phyloP scores from a whole-genome alignment of 1,140 invertebrate species.

The Penaeus chinensis region DNA sequence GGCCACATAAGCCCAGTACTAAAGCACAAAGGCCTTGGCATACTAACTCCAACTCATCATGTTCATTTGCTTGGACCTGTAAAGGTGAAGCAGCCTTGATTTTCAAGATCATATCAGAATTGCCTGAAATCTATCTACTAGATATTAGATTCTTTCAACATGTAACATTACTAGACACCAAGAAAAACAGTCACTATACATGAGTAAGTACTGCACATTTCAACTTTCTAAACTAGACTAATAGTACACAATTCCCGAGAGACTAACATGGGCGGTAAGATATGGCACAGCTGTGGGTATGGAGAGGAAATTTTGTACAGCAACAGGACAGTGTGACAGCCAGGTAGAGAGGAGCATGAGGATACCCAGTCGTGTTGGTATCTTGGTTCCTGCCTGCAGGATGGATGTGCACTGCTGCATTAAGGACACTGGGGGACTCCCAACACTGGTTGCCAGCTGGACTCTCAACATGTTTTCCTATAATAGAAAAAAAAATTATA shows the following conservation, averaged over 20 bases:
- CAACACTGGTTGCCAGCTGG: constrained; percentile 86
- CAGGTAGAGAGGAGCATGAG: constrained; percentile 92
- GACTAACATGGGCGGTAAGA: constrained; percentile 79
- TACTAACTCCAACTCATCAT: constrained; percentile 84
- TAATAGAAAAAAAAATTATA: neutral
- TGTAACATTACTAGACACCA: no score
- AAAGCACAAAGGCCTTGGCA: constrained; percentile 94
- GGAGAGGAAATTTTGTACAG: constrained; percentile 85
- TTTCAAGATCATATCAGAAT: no score
- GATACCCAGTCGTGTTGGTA: constrained; percentile 91
- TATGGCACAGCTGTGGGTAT: constrained; percentile 89
- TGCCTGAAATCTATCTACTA: no score
- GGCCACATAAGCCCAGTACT: constrained; percentile 90
- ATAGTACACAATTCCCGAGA: no score
- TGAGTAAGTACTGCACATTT: no score
- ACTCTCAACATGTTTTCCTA: constrained; percentile 93
- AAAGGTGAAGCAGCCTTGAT: no score
- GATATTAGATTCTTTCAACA: no score
- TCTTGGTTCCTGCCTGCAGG: constrained; percentile 72
- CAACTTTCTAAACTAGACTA: no score
- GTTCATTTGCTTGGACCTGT: constrained; percentile 72
- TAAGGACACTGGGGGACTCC: constrained; percentile 85
- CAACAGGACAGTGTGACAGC: constrained; percentile 85
- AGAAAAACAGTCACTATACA: no score
- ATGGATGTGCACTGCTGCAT: constrained; percentile 87